Conservation (phyloP, 2,888 invertebrate species). For the Zygothrica quintamaculata region DNA sequence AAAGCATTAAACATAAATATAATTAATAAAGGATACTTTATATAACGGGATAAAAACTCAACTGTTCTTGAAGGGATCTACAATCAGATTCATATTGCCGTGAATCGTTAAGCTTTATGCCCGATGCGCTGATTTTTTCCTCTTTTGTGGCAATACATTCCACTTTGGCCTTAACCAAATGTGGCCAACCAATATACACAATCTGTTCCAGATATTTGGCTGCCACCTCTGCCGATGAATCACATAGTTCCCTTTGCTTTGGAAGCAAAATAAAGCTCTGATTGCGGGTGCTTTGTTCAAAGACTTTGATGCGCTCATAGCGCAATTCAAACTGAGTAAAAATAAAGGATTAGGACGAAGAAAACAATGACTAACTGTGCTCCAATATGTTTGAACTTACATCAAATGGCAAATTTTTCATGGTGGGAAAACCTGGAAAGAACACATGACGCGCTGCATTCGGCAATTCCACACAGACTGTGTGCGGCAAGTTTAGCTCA, state of each 20-base stretch:
- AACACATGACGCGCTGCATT: conserved; percentile 82
- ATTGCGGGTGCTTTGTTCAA: conserved; percentile 92
- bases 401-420: conserved; percentile 92
- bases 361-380: no score
- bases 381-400: conserved; percentile 86
- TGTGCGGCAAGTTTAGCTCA: conserved; percentile 47
- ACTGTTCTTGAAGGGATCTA: conserved; percentile 79
- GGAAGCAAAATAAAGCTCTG: conserved; percentile 93
- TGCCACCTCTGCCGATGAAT: conserved; percentile 84
- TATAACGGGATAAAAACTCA: no score
- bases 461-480: conserved; percentile 70
- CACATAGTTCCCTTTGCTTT: conserved; percentile 76
- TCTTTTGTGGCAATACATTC: conserved; percentile 79
- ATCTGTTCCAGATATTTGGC: conserved; percentile 88
- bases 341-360: not conserved
- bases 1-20: no score
- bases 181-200: conserved; percentile 96
- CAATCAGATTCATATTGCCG: conserved; percentile 66
- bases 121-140: conserved; percentile 75
- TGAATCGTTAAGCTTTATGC: conserved; percentile 61
- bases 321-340: conserved; percentile 87
- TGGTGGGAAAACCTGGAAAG: conserved; percentile 96
- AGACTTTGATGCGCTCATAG: conserved; percentile 92
- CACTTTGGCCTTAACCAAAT: conserved; percentile 93
- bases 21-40: no score